phyloP scores from a whole-genome alignment of 2,113 vertebrate species.

The Diphyllodes magnificus region DNA sequence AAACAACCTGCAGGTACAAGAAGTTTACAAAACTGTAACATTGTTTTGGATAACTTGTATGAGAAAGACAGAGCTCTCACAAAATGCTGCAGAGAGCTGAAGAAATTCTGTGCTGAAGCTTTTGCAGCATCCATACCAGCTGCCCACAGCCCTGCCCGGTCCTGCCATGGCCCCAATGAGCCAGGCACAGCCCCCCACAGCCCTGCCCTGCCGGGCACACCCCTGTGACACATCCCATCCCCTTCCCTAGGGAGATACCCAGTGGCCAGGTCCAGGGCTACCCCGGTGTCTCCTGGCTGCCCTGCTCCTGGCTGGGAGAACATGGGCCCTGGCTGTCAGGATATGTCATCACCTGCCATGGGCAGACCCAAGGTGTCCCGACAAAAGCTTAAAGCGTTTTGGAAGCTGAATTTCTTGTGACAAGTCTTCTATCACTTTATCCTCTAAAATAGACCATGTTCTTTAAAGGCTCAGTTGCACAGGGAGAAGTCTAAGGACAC shows the following conservation, averaged over 20 bases:
- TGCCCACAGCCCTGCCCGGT: too few relatives aligned
- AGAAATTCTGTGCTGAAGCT: too few relatives aligned
- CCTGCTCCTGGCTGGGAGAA: neutral
- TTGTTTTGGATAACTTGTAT: too few relatives aligned
- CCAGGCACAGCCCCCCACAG: too few relatives aligned
- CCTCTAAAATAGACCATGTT: neutral
- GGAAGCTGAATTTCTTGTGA: neutral
- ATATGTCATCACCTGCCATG: fast-evolving
- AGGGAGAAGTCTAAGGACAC: neutral
- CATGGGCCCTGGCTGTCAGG: neutral
- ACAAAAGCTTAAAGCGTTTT: neutral
- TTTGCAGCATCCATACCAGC: too few relatives aligned
- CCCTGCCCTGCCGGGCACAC: neutral
- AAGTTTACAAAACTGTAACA: too few relatives aligned
- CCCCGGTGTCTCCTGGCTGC: fast-evolving
- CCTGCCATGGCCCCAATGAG: neutral
- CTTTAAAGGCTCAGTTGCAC: neutral
- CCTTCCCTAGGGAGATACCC: fast-evolving
- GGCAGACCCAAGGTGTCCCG: neutral
- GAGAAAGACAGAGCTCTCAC: too few relatives aligned
- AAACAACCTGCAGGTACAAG: too few relatives aligned
- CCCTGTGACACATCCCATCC: too few relatives aligned
- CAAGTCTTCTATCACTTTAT: neutral
- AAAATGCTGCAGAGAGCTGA: too few relatives aligned
- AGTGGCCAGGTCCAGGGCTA: fast-evolving